Evolutionary conservation across 2,113 vertebrate species (phyloP).

Genomic region (Ciconia stormi): DNA sequence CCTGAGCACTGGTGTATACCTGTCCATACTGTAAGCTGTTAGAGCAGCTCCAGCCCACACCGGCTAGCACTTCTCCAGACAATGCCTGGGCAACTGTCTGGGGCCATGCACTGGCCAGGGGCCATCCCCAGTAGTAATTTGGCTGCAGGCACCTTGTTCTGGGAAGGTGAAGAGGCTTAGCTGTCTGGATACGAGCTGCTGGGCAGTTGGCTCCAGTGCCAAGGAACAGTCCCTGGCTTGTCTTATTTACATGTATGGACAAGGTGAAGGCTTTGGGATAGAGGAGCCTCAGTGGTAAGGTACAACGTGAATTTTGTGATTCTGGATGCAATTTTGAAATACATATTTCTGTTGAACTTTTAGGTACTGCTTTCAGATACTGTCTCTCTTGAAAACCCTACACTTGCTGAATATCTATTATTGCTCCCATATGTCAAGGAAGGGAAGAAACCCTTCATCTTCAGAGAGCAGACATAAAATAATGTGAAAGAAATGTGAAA

Average conservation of each 20-base stretch:
- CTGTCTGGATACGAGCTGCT: not conserved
- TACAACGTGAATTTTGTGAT: not conserved
- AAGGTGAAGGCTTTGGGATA: conserved; percentile 7
- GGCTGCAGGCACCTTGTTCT: conserved; percentile 24
- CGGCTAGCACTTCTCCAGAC: not conserved
- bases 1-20: not conserved
- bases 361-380: not conserved
- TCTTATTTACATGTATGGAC: not conserved
- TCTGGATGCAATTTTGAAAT: not conserved
- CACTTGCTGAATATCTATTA: not conserved
- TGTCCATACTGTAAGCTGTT: not conserved
- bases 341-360: not conserved
- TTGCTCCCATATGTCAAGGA: not conserved
- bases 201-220: not conserved
- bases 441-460: not conserved
- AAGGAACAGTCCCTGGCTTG: not conserved
- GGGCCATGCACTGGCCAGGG: not conserved
- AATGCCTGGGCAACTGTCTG: not conserved
- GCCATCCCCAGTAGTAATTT: not conserved
- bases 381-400: not conserved
- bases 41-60: not conserved
- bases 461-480: not conserved
- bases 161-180: conserved; percentile 39
- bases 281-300: not conserved
- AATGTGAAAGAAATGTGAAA: not conserved